Conservation (phyloP, 2,888 invertebrate genomes). For the Drosophila dives region DNA sequence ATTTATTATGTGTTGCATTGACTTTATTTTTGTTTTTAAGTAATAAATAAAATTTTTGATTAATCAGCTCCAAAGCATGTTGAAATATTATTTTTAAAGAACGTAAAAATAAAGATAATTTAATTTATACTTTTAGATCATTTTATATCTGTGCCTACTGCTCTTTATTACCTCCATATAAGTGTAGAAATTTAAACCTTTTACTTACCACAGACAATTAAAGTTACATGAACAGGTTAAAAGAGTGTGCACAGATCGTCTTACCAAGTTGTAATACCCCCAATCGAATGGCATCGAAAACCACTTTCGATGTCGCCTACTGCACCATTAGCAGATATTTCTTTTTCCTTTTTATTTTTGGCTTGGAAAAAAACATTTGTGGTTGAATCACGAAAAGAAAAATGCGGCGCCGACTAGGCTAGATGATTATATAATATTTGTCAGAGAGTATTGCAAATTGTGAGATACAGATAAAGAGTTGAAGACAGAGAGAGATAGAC, state of each 20-base stretch:
- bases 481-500: neutral
- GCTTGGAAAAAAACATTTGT: constrained; percentile 42
- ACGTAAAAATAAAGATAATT: neutral
- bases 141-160: neutral
- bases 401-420: constrained; percentile 56
- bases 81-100: neutral
- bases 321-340: constrained; percentile 70
- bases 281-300: constrained; percentile 48
- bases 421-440: constrained; percentile 65
- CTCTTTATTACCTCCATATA: neutral
- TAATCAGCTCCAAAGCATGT: neutral
- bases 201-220: constrained; percentile 12
- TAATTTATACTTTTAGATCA: neutral
- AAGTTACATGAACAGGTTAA: constrained; percentile 13
- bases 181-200: neutral
- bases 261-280: constrained; percentile 24
- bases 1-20: neutral
- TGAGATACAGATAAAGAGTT: constrained; percentile 5
- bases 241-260: constrained; percentile 12
- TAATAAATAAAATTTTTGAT: neutral
- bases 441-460: constrained; percentile 48
- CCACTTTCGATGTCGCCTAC: constrained; percentile 73
- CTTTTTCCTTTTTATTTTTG: constrained; percentile 44
- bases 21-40: neutral
- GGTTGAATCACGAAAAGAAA: constrained; percentile 64